Percentiles rank a stretch among this genome's conserved stretches.
Evolutionary conservation across 2,888 invertebrate species (phyloP).

Genomic region (Drosophila nr. fundita): DNA sequence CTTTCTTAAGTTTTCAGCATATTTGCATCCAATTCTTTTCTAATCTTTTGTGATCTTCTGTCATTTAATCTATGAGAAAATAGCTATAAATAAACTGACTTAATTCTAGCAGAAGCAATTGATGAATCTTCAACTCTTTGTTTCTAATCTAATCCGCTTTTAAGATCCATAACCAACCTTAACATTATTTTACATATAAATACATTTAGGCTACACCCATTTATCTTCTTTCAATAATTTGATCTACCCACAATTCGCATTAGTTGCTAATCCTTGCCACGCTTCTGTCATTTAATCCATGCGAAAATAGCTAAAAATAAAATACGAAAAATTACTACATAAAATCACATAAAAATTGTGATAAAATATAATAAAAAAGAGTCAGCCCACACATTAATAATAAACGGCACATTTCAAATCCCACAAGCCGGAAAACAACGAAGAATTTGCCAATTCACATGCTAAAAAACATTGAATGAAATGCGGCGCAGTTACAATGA

Average conservation of each 20-base stretch:
- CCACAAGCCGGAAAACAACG: constrained; percentile 55
- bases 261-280: constrained; percentile 37
- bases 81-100: not conserved
- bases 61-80: not conserved
- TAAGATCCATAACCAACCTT: not conserved
- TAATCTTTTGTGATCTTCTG: not conserved
- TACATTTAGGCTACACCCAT: not conserved
- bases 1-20: not conserved
- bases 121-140: not conserved
- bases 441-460: constrained; percentile 44
- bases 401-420: constrained; percentile 68
- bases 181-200: not conserved
- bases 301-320: constrained; percentile 8
- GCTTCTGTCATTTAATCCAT: constrained; percentile 46
- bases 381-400: constrained; percentile 72
- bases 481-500: constrained; percentile 71
- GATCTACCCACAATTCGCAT: constrained; percentile 6
- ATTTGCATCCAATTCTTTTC: not conserved
- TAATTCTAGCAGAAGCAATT: not conserved
- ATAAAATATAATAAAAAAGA: constrained; percentile 57
- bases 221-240: not conserved
- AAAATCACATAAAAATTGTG: constrained; percentile 43
- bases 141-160: not conserved
- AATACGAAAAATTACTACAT: constrained; percentile 28
- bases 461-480: constrained; percentile 53